Conservation (phyloP, 2,797 vertebrate genomes). For the Falco columbarius region DNA sequence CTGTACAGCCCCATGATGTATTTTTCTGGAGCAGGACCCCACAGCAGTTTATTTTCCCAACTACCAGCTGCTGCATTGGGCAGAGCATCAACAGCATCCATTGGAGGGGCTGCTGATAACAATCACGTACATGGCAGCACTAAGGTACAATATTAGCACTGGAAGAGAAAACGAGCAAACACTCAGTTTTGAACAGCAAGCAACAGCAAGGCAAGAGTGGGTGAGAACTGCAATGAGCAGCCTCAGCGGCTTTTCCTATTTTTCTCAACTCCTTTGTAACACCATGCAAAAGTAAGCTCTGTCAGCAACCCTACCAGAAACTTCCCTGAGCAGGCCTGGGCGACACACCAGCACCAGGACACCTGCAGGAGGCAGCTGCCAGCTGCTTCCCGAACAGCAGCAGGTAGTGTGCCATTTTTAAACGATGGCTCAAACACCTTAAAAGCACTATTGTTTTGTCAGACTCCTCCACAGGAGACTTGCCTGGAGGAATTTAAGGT, state of each 20-base stretch:
- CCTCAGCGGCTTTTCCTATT: background rate
- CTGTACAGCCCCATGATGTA: accelerated
- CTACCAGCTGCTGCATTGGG: background rate
- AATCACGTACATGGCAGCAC: accelerated
- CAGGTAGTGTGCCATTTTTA: accelerated
- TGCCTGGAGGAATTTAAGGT: background rate
- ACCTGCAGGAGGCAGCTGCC: background rate
- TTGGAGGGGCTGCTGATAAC: background rate
- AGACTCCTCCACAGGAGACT: background rate
- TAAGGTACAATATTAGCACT: background rate
- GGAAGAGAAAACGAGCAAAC: background rate
- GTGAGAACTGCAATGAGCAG: background rate
- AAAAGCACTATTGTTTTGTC: accelerated
- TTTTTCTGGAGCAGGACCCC: background rate
- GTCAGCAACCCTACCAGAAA: background rate
- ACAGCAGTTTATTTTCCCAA: background rate
- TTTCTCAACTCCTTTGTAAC: background rate
- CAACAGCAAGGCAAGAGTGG: background rate
- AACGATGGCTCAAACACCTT: background rate
- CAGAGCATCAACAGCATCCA: background rate
- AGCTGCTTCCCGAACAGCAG: background rate
- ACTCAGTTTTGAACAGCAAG: background rate
- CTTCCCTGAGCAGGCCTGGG: background rate
- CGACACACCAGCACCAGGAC: background rate
- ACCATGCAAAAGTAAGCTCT: background rate